Evolutionary conservation across 2,113 vertebrate genomes (phyloP).

Genomic region (Pedetes capensis): DNA sequence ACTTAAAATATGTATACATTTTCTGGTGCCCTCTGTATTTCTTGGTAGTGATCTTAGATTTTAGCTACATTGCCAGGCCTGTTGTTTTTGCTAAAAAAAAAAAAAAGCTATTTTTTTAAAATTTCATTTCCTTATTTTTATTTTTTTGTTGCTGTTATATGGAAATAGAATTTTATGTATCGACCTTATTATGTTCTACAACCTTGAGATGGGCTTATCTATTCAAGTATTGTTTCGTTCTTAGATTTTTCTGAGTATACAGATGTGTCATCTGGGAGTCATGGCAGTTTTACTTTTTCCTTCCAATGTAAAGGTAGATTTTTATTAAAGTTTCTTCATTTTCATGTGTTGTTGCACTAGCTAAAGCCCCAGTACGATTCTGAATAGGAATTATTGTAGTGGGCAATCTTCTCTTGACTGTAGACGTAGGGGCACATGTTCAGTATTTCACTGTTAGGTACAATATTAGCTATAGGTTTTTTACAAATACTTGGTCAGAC

Average conservation of each 20-base stretch:
- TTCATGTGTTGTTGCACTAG: background rate
- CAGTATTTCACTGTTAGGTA: background rate
- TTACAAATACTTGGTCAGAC: background rate
- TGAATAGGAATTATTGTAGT: background rate
- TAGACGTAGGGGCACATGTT: background rate
- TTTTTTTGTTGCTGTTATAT: background rate
- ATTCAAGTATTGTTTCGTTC: background rate
- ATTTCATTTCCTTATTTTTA: background rate
- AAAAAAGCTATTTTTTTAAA: background rate
- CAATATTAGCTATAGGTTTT: background rate
- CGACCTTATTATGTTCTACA: background rate
- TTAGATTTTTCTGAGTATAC: background rate
- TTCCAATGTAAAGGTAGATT: background rate
- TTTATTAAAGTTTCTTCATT: background rate
- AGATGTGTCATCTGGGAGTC: background rate
- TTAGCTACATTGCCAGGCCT: background rate
- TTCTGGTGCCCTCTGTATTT: too few species aligned
- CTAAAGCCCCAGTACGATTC: background rate
- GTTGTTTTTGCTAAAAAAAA: conserved; percentile 11
- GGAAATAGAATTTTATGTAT: background rate
- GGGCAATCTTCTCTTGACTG: background rate
- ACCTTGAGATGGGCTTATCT: background rate
- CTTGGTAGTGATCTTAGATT: background rate
- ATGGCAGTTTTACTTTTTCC: background rate
- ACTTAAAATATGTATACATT: too few species aligned